Evolutionary conservation across 2,888 invertebrate species (phyloP), one percentile per base, ranked within the genome.

Genomic region (Hybos culiciformis): DNA sequence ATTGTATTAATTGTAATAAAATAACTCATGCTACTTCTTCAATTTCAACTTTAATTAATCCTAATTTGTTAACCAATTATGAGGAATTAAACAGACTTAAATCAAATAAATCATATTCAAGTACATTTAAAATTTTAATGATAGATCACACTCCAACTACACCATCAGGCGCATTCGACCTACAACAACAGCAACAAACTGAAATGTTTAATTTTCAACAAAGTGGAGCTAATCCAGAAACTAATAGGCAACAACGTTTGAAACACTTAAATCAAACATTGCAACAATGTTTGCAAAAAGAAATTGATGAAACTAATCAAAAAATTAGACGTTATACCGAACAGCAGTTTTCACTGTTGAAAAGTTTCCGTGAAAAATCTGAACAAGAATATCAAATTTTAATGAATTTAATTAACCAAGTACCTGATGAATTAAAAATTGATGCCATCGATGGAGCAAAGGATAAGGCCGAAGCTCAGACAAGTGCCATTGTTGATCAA

Each of bases 321-420:
- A 73, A 79, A 51, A 80, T 90, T 46, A 75, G 80, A 55, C 74
- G 75, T 46, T 87, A 75, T 65, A 77, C 79, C 49, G 80, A 80
- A 54, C 77, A 79, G 57, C 80, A 84, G 58, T 83, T 82, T 70
- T 75, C 77, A 46, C 71, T 78, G 51, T 72, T 85, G 53, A 83
- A 87, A 58, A 75, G 74, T 50, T 78, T 77, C 61, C 76, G 76
- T 56, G 81, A 81, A 61, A 75, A 73, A 57, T 79, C 80, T 49
- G 79, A 80, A 56, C 76, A 72, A 54, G 84, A 86, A 63, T 78
- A 78, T 59, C 75, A 75, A 62, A 70, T 74, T 61, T 72, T 78
- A 66, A 67, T 73, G 60, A 76, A 76, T 72, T 50, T 55, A 38
- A 55, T 62, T 34, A 56, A 58, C 43, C 53, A 49, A 48, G 51